phyloP scores from a whole-genome alignment of 2,797 vertebrate species.

The Falco peregrinus region DNA sequence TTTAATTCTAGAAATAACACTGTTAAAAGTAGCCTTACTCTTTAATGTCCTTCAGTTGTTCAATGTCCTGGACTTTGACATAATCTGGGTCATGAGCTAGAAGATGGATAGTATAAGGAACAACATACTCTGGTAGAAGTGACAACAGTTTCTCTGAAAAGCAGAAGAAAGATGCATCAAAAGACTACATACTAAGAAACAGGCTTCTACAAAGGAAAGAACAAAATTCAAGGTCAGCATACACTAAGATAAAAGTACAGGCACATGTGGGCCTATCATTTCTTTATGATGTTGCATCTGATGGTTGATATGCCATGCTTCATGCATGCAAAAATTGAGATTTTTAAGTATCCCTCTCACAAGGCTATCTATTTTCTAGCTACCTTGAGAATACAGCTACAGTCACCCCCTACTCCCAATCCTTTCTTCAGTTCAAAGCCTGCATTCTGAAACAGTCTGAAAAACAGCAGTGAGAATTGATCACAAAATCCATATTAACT shows the following conservation, averaged over 20 bases:
- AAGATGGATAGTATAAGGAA: constrained; percentile 97
- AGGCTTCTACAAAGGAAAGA: background rate
- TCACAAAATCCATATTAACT: background rate
- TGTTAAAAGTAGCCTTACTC: constrained; percentile 84
- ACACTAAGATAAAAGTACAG: background rate
- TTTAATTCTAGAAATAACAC: background rate
- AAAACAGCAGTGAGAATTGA: background rate
- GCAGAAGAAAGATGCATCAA: constrained; percentile 46
- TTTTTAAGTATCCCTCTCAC: background rate
- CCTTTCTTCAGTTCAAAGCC: background rate
- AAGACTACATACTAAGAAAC: background rate
- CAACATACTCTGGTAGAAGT: constrained; percentile 96
- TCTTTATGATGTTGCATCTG: background rate
- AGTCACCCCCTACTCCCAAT: background rate
- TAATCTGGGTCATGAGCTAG: constrained; percentile 98
- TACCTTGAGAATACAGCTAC: background rate
- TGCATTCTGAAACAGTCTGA: background rate
- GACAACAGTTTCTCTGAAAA: constrained; percentile 93
- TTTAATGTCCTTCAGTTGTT: constrained; percentile 99
- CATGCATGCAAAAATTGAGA: background rate
- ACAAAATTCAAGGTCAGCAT: background rate
- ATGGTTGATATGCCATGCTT: background rate
- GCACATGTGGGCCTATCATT: background rate
- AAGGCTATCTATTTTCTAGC: background rate
- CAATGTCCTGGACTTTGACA: constrained; percentile 95